Base-by-base conservation (phyloP, 2,113 vertebrate species). In the Rhea americana region DNA sequence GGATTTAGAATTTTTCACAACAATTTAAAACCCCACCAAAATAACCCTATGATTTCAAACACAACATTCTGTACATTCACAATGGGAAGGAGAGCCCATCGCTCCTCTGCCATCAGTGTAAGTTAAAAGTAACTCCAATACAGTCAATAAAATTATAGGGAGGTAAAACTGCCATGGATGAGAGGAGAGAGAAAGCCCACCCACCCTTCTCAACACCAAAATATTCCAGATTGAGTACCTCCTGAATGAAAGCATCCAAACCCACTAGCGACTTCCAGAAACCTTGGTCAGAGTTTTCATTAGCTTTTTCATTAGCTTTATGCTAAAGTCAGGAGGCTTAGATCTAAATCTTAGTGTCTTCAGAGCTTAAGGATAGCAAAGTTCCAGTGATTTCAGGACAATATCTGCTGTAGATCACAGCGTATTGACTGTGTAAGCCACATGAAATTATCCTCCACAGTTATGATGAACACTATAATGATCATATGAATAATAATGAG, bases 401-500 rank as follows among this genome's bases (percentile, higher is more conserved):
- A 2, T 92, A 74, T 94, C 86, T 90, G 41, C 41, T 91, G 74
- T 85, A 93, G 80, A 82, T 93, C 58, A 85, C 73, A 2, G 5
- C 81, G 45, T 89, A 63, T 45, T 84, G 13, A 63, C 45, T 51
- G 75, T 66, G 32, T 87, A 84, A 90, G 63, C 70, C 67, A 66
- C 59, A 61, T 58, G 66, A 95, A 95, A 92, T 75, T 75, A 58
- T 94, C 24, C 43, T 82, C 76, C 92, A 84, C 4, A 6, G 86
- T 84, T 93, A 85, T 70, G 87, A 86, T 89, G 86, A 94, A 84
- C 53, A 43, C 87, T 92, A 41, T 82, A 94, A 95, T n/a, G 66
- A 85, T 95, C 95, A 93, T 94, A 90, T 59, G 90, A 95, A 95
- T 96, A 95, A 97, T 96, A 96, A 91, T 94, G 89, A 94, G 91